These are phyloP conservation scores for Rhagologus leucostigma DNA, from an alignment of 2,113 vertebrate species.

Conservation along the genomic window DNA sequence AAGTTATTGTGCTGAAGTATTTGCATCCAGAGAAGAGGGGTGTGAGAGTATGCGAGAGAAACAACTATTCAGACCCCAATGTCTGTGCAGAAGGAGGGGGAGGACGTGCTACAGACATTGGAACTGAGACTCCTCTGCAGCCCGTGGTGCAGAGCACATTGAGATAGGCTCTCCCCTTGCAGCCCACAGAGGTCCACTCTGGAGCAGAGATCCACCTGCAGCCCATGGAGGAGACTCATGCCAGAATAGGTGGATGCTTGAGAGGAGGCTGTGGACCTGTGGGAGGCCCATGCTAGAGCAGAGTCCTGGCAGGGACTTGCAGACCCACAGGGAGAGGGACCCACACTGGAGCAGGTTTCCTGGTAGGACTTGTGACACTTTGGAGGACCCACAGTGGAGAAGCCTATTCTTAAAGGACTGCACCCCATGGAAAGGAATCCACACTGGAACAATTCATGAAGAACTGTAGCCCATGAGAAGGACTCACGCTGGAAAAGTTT, in stretches of 20 bases:
- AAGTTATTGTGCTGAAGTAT: neutral
- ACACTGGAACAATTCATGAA: neutral
- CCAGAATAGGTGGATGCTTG: too few relatives aligned
- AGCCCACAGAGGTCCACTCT: too few relatives aligned
- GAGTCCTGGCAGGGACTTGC: too few relatives aligned
- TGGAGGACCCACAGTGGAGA: neutral
- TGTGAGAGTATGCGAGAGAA: neutral
- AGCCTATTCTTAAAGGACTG: neutral
- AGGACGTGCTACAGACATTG: neutral
- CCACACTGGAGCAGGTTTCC: neutral
- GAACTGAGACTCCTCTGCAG: neutral
- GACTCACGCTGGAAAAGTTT: neutral
- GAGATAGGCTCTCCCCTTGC: neutral
- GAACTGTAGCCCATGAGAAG: neutral
- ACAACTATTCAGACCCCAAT: neutral
- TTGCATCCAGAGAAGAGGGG: neutral
- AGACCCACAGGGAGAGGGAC: fast-evolving
- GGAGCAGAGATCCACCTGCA: neutral
- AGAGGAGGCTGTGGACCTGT: neutral
- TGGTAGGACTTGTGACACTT: neutral
- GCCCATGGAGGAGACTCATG: neutral
- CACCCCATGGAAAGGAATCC: neutral
- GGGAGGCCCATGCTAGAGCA: neutral
- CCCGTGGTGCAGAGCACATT: fast-evolving
- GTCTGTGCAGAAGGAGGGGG: neutral